Evolutionary conservation across 1,140 invertebrate genomes (phyloP), one percentile per base, ranked within the genome.

Genomic region (Anthonomus grandis): DNA sequence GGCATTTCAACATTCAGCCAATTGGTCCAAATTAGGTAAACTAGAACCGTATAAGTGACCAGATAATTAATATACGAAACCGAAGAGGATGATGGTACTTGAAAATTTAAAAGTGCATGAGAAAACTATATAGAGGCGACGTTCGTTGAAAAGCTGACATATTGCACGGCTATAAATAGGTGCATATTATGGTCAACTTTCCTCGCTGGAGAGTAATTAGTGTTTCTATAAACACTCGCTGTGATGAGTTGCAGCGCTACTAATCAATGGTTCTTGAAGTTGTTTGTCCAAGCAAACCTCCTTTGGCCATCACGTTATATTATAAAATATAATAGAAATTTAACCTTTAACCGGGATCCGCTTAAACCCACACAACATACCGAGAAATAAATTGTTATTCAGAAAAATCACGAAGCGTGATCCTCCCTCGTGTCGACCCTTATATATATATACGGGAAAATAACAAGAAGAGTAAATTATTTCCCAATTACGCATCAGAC

Each of bases 191-290:
- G 53, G 63, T 53, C 60, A 62, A 62, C 60, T 59, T 53, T 61
- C 59, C 45, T 64, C 60, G 58, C 60, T 62, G 60, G 54, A 58
- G n/a, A 58, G 63, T 65, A 65, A 65, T 65, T 65, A 65, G 63
- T 63, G 60, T 65, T n/a, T n/a, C 63, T 60, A 50, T 57, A 65
- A 65, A 65, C 63, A 65, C 63, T 65, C 54, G 49, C 44, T 23
- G 34, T 21, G 34, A 48, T 41, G 45, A 57, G 51, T 50, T 54
- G 41, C 59, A 62, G 55, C 63, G n/a, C 58, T 59, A 51, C 60
- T 65, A 65, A 65, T 65, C 60, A 60, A 65, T 60, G 63, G 59
- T 58, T 62, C 57, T 63, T 60, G 54, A 62, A 36, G 41, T 39
- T 66, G 60, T 66, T 66, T n/a, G n/a, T n/a, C n/a, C n/a, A n/a